Percentiles rank a stretch among this genome's conserved stretches.
phyloP scores from a whole-genome alignment of 2,797 vertebrate species.

The Acipenser oxyrinchus region DNA sequence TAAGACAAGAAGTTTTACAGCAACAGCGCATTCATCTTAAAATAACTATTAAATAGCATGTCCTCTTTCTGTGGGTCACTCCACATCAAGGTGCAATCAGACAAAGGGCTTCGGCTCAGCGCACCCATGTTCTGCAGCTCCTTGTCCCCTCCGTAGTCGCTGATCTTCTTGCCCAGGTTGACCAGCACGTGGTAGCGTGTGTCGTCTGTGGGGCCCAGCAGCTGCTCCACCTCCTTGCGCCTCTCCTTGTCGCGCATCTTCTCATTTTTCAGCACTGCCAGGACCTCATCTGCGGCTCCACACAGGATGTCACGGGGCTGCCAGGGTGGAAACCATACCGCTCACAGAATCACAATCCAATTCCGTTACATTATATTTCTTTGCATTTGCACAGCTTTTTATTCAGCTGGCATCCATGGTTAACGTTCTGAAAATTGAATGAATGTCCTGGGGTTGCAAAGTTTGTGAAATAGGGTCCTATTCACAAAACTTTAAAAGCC shows the following conservation, averaged over 20 bases:
- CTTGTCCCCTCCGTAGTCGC: constrained; percentile 91
- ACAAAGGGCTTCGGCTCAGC: background rate
- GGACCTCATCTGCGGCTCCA: constrained; percentile 89
- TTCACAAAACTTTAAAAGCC: too few relatives aligned
- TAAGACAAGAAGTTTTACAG: too few relatives aligned
- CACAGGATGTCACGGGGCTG: constrained; percentile 93
- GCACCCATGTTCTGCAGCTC: constrained; percentile 96
- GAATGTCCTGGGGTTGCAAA: background rate
- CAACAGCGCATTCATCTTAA: too few relatives aligned
- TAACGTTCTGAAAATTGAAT: background rate
- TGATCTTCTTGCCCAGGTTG: constrained; percentile 94
- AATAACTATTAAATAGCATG: too few relatives aligned
- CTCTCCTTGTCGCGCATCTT: constrained; percentile 91
- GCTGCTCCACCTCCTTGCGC: constrained; percentile 80
- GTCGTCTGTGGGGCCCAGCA: constrained; percentile 88
- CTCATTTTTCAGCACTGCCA: constrained; percentile 94
- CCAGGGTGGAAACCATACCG: background rate
- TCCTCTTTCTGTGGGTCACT: too few relatives aligned
- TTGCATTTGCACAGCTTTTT: background rate
- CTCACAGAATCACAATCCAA: background rate
- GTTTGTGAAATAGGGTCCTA: background rate
- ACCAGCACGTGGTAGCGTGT: constrained; percentile 93
- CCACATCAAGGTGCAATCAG: too few relatives aligned
- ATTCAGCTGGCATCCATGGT: background rate
- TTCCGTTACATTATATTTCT: background rate